Percentiles rank a stretch among this genome's conserved stretches.
Conservation (phyloP, 2,888 invertebrate genomes). For the Melanchra persicariae region DNA sequence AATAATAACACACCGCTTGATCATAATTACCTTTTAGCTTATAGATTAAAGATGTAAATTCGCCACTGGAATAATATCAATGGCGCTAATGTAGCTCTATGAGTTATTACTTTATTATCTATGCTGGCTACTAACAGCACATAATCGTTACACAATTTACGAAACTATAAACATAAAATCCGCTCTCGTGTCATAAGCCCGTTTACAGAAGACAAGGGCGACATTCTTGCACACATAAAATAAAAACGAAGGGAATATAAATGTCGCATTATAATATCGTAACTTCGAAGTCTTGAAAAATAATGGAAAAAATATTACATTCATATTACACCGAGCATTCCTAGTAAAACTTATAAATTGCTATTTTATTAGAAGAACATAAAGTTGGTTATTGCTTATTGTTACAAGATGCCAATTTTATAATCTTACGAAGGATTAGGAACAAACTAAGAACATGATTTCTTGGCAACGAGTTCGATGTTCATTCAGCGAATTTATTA, state of each 20-base stretch:
- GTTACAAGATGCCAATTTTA: constrained; percentile 32
- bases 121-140: constrained; percentile 38
- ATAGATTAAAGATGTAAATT: constrained; percentile 65
- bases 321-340: constrained; percentile 36
- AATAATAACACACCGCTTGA: constrained; percentile 65
- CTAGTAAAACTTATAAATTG: constrained; percentile 33
- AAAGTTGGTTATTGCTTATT: constrained; percentile 32
- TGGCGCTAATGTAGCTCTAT: constrained; percentile 54
- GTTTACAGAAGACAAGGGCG: constrained; percentile 39
- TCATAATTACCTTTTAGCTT: constrained; percentile 66
- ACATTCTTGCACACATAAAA: constrained; percentile 37
- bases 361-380: constrained; percentile 37
- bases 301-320: constrained; percentile 36
- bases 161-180: constrained; percentile 26
- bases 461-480: constrained; percentile 45
- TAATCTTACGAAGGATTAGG: constrained; percentile 27
- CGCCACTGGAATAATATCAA: constrained; percentile 56
- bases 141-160: constrained; percentile 31
- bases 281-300: constrained; percentile 32
- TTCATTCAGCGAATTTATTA: constrained; percentile 44
- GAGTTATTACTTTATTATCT: constrained; percentile 62
- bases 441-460: constrained; percentile 41
- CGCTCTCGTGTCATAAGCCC: constrained; percentile 27
- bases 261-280: constrained; percentile 39
- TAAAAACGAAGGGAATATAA: constrained; percentile 40